Evolutionary conservation across 2,113 vertebrate species (phyloP), one percentile per base, ranked within the genome.

Genomic region (Tachysurus fulvidraco): DNA sequence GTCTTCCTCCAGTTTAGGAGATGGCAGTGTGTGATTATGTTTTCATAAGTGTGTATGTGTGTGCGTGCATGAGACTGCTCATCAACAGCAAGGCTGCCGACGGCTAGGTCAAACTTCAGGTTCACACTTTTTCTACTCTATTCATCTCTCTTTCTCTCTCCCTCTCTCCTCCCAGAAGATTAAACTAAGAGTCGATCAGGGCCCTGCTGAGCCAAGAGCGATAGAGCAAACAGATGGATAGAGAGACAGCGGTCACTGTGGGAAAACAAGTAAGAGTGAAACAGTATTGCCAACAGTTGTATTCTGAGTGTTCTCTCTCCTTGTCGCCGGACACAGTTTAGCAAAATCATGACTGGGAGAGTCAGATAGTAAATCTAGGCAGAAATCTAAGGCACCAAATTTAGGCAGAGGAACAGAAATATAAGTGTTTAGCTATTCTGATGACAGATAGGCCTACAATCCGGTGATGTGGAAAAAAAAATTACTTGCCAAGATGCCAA

Each of bases 151-250:
- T 55, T 36, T 83, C 57, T 80, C n/a, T 78, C 25, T 69, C 41
- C 71, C 57, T 76, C 86, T 44, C 64, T 36, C 67, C 80, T 76
- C 86, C 57, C 64, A 73, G 67, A 74, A 52, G 62, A 86, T 86
- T 82, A 86, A 57, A n/a, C 60, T 81, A 50, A 82, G 85, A 21
- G 52, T 76, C n/a, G 69, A 87, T 83, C 85, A 65, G 85, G 44
- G 57, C 44, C 71, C 81, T 46, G 69, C 80, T 83, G 59, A 65
- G 86, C 65, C 46, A 41, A 52, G 59, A 87, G 46, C 8, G 36
- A 87, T 76, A 52, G 67, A 82, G 59, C n/a, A 30, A 81, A 62
- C 23, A 67, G 77, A 81, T 86, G 77, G 85, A 57, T 67, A 57
- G 64, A 83, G 69, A 76, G 57, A 28, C 69, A 76, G 86, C 21